A percentile compares a stretch with the other conserved stretches of the same genome.
phyloP scores from a whole-genome alignment of 1,140 invertebrate genomes.

The Mercenaria mercenaria region DNA sequence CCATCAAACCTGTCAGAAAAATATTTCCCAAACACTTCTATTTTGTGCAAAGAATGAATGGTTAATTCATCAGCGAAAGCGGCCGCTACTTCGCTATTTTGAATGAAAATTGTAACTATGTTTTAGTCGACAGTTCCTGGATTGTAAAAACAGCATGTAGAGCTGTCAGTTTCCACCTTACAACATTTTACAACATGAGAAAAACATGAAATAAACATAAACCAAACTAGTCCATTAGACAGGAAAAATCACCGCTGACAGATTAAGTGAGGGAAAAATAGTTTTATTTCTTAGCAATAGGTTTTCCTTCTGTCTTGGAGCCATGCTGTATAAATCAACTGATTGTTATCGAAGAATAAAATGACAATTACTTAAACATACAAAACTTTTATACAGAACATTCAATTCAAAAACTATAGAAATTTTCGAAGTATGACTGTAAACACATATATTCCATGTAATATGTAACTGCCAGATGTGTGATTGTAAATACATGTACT shows the following conservation, averaged over 20 bases:
- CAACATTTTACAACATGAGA: constrained; percentile 59
- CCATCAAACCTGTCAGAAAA: constrained; percentile 42
- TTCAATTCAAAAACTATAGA: too few relatives aligned
- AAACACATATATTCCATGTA: too few relatives aligned
- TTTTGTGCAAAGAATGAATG: constrained; percentile 29
- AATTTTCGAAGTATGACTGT: too few relatives aligned
- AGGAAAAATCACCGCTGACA: constrained; percentile 63
- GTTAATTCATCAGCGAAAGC: constrained; percentile 39
- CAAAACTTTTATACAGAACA: neutral
- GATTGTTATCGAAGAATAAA: constrained; percentile 47
- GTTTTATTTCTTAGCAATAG: constrained; percentile 51
- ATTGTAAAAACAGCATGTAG: constrained; percentile 55
- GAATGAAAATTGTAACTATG: constrained; percentile 19
- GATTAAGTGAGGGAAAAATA: constrained; percentile 64
- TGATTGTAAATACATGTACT: too few relatives aligned
- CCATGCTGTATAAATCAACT: constrained; percentile 42
- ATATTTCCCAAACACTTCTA: constrained; percentile 48
- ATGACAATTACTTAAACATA: constrained; percentile 60
- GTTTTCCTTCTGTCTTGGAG: constrained; percentile 36
- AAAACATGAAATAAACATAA: constrained; percentile 59
- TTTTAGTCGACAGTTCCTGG: constrained; percentile 4
- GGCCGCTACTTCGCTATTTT: constrained; percentile 22
- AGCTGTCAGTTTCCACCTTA: constrained; percentile 53
- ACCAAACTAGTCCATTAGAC: constrained; percentile 61
- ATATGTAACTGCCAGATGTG: too few relatives aligned